phyloP scores from a whole-genome alignment of 2,888 invertebrate genomes.

The Latrodectus elegans region DNA sequence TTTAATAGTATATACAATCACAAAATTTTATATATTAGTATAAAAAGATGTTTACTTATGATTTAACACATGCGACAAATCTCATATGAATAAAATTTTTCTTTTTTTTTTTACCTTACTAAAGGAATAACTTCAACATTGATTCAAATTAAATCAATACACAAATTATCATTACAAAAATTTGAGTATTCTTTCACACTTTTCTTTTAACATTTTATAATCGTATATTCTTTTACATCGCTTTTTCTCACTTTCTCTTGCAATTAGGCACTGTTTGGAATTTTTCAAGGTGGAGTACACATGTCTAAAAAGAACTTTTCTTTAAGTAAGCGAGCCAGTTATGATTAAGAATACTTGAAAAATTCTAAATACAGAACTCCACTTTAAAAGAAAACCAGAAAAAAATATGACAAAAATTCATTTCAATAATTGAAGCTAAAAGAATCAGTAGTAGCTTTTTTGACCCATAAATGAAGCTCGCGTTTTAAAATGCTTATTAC shows the following conservation, averaged over 20 bases:
- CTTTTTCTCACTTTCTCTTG: slow-evolving; percentile 60
- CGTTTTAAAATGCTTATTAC: not conserved
- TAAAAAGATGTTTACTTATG: slow-evolving; percentile 44
- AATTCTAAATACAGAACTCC: not conserved
- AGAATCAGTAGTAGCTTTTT: too few species aligned
- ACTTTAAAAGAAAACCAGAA: not conserved
- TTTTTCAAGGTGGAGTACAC: slow-evolving; percentile 62
- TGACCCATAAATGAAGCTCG: too few species aligned
- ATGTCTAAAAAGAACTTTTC: not conserved
- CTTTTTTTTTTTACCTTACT: slow-evolving; percentile 24
- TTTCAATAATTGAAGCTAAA: too few species aligned
- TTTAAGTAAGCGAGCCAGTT: slow-evolving; percentile 34
- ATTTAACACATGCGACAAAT: slow-evolving; percentile 31
- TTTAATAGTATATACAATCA: slow-evolving; percentile 55
- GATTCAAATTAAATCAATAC: slow-evolving; percentile 25
- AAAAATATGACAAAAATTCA: too few species aligned
- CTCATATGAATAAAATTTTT: slow-evolving; percentile 45
- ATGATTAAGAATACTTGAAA: not conserved
- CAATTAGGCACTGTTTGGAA: slow-evolving; percentile 63
- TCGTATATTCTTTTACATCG: slow-evolving; percentile 48
- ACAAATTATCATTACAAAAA: slow-evolving; percentile 43
- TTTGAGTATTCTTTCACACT: slow-evolving; percentile 33
- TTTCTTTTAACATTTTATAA: not conserved
- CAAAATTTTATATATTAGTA: slow-evolving; percentile 34
- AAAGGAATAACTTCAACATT: slow-evolving; percentile 45